These are phyloP conservation scores for Drosophila sucinea DNA, from an alignment of 1,140 invertebrate genomes.

Conservation along the genomic window DNA sequence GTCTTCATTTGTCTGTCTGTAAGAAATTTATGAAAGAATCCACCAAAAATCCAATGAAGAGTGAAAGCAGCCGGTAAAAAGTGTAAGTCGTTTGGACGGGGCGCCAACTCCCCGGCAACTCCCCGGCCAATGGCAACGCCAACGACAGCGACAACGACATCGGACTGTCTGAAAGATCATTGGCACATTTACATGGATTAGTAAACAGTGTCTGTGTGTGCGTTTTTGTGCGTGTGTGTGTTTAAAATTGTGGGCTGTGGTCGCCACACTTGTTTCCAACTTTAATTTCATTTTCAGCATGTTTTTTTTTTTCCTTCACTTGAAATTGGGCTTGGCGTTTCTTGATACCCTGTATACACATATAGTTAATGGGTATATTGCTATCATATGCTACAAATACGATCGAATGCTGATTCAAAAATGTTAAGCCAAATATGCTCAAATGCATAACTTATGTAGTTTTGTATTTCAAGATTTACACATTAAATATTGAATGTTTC, in stretches of 20 bases:
- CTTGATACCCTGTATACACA: background rate
- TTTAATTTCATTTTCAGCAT: constrained; percentile 21
- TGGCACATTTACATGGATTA: constrained; percentile 24
- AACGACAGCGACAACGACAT: constrained; percentile 1
- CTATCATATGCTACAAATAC: no score
- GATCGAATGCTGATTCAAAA: no score
- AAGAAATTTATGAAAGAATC: constrained; percentile 23
- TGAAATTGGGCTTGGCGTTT: constrained; percentile 12
- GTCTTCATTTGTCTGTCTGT: background rate
- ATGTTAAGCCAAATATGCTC: no score
- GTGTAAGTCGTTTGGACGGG: constrained; percentile 20
- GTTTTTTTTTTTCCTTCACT: constrained; percentile 5
- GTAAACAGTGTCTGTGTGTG: background rate
- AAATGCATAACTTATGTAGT: no score
- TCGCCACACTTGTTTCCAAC: constrained; percentile 21
- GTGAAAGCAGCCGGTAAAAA: constrained; percentile 24
- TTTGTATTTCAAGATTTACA: no score
- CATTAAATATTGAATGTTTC: no score
- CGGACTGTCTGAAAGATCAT: constrained; percentile 16
- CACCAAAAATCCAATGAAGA: constrained; percentile 19
- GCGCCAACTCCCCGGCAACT: background rate
- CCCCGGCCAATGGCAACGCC: background rate
- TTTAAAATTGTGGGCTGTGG: constrained; percentile 15
- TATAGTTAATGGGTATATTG: background rate
- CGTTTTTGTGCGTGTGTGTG: background rate